Base-by-base conservation (phyloP, 2,797 vertebrate species). In the Alosa sapidissima region DNA sequence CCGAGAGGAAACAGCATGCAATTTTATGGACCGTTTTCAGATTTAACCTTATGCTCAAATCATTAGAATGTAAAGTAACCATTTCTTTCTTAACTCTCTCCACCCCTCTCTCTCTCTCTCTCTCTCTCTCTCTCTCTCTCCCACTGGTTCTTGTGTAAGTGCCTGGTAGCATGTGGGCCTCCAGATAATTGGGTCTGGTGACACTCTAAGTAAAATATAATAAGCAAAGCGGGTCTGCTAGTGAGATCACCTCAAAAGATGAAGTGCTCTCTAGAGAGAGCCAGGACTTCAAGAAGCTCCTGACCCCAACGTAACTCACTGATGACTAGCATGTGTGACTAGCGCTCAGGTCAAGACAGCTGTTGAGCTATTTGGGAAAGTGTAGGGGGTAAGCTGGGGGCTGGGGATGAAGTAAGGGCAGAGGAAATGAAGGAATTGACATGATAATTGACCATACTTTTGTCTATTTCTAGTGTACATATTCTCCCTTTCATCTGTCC, bases 241-340 rank as follows among this genome's bases (percentile, higher is more conserved):
- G 91, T 95, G 95, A 95, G 94, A 94, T 95, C 95, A 95, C 92
- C 87, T 48, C 89, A 86, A 85, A 85, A 93, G 93, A 95, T 95
- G 93, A 94, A 95, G 94, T 93, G 93, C 92, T 91, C 94, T 91
- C 93, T 83, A 28, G 94, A 92, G 94, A 93, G 89, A 78, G 88
- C 89, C 89, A 91, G 91, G 93, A 95, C 94, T 94, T 95, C 92
- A 95, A 95, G 94, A 95, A 95, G 95, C 94, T 93, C 92, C 94
- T 94, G 94, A 95, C 95, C 90, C 94, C 92, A 55, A 90, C 90
- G 89, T 94, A 94, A 93, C 91, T 94, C 91, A 88, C 93, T 95
- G 95, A 96, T 95, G 94, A 94, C 92, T 94, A 93, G 94, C 94
- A 96, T 94, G 93, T 96, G 95, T 95, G 94, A 92, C 94, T 91